phyloP scores from a whole-genome alignment of 2,113 vertebrate genomes.

The Catharus fuscescens region DNA sequence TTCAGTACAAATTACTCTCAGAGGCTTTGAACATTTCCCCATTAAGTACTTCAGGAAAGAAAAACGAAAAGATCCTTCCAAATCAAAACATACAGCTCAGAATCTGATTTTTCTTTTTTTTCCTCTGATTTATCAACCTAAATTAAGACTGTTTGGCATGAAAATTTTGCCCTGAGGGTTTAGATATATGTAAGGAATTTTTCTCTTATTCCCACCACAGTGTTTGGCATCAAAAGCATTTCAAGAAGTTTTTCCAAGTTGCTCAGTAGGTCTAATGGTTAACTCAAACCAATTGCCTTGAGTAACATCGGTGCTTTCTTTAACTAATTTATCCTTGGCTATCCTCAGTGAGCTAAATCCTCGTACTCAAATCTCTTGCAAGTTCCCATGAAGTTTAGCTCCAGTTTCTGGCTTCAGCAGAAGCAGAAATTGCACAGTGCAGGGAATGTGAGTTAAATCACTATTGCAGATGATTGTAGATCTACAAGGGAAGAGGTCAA shows the following conservation, averaged over 20 bases:
- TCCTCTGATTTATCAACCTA: background rate
- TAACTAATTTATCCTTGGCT: background rate
- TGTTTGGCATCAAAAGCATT: background rate
- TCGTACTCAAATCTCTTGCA: background rate
- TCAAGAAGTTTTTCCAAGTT: background rate
- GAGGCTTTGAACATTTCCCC: background rate
- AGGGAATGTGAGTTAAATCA: background rate
- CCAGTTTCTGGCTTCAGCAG: background rate
- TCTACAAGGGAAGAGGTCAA: background rate
- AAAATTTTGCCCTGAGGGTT: conserved; percentile 12
- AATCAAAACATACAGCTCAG: background rate
- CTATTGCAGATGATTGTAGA: background rate
- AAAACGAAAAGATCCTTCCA: background rate
- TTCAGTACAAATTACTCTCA: background rate
- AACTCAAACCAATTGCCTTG: background rate
- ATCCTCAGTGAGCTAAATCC: background rate
- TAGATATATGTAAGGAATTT: background rate
- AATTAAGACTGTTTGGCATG: conserved; percentile 14
- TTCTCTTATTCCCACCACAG: background rate
- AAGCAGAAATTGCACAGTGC: background rate
- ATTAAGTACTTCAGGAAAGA: background rate
- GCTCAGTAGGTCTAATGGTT: background rate
- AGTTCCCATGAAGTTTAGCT: conserved; percentile 41
- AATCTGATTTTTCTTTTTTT: background rate
- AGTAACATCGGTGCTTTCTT: background rate